Evolutionary conservation across 2,797 vertebrate genomes (phyloP).

Genomic region (Parauchenoglanis punctatus): DNA sequence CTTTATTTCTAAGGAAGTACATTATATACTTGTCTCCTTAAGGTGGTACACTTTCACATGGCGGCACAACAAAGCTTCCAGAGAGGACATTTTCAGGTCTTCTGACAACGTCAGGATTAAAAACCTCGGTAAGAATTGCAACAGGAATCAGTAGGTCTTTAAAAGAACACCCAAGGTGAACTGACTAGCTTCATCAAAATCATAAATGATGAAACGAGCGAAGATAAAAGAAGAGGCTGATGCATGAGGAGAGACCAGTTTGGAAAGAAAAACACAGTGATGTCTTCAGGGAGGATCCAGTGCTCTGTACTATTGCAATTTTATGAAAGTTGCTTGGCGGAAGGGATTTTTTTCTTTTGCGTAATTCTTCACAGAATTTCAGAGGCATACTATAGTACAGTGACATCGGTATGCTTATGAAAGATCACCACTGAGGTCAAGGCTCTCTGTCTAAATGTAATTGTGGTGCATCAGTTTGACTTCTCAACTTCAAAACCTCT

Average conservation of each 20-base stretch:
- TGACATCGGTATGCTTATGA: constrained; percentile 44
- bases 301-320: constrained; percentile 58
- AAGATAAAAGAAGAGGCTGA: constrained; percentile 37
- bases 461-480: constrained; percentile 47
- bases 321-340: constrained; percentile 58
- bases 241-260: constrained; percentile 14
- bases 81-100: constrained; percentile 9
- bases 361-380: constrained; percentile 22
- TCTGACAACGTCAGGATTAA: constrained; percentile 34
- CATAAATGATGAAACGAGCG: constrained; percentile 33
- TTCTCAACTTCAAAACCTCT: neutral
- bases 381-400: constrained; percentile 5
- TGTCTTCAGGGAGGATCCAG: constrained; percentile 7
- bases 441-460: constrained; percentile 66
- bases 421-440: constrained; percentile 54
- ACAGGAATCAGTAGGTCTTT: constrained; percentile 19
- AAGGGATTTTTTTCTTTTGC: constrained; percentile 55
- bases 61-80: constrained; percentile 15
- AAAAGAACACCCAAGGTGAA: constrained; percentile 44
- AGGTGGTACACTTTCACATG: neutral
- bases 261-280: constrained; percentile 23
- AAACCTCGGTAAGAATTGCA: constrained; percentile 24
- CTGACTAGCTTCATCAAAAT: constrained; percentile 38
- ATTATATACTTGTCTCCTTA: constrained; percentile 4
- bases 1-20: constrained; percentile 10